These are phyloP conservation scores for Myotis planiceps DNA, from an alignment of 2,797 vertebrate species.

Conservation along the genomic window DNA sequence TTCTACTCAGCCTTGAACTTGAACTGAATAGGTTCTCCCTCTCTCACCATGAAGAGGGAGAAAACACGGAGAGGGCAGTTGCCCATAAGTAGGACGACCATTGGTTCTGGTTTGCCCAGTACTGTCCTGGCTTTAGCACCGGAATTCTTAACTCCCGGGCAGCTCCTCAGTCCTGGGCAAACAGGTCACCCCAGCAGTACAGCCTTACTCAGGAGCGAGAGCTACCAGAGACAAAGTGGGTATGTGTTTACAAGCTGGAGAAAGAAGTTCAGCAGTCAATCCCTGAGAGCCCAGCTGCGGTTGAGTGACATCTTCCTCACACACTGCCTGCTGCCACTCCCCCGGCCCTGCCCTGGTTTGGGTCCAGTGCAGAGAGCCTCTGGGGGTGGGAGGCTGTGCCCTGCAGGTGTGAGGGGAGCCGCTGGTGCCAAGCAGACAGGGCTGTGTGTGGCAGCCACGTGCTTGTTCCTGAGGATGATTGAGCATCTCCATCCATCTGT, in stretches of 20 bases:
- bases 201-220: background rate
- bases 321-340: rapidly evolving
- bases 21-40: background rate
- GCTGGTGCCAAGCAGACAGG: slow-evolving; percentile 24
- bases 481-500: slow-evolving; percentile 84
- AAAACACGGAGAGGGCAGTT: background rate
- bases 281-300: background rate
- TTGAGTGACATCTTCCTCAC: background rate
- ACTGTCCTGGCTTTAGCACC: background rate
- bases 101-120: background rate
- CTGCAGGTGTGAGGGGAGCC: slow-evolving; percentile 18
- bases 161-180: background rate
- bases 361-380: slow-evolving; percentile 4
- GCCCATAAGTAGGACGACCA: too few species aligned
- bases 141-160: background rate
- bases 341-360: background rate
- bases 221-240: background rate
- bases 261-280: background rate
- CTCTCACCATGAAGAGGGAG: background rate
- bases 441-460: slow-evolving; percentile 34
- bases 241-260: background rate
- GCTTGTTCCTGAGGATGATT: slow-evolving; percentile 78
- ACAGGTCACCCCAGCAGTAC: background rate
- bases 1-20: background rate
- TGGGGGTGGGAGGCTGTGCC: background rate